Conservation (phyloP, 2,113 vertebrate species). For the Galbula dea region DNA sequence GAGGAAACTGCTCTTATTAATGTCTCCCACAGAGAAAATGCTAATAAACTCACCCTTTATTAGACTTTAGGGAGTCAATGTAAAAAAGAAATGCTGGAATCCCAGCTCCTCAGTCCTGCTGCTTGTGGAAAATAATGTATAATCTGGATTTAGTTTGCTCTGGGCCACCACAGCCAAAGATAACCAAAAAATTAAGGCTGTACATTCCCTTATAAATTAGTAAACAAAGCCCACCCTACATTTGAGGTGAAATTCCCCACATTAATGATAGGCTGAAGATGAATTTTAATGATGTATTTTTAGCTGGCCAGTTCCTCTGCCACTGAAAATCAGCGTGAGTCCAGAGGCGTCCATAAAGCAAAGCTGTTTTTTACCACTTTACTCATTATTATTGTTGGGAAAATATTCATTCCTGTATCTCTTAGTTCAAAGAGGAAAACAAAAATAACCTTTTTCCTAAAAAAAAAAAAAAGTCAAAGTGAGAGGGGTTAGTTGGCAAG, state of each 20-base stretch:
- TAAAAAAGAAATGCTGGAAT: background rate
- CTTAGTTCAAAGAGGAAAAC: background rate
- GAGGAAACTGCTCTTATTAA: background rate
- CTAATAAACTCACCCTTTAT: conserved; percentile 28
- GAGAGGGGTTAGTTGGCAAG: background rate
- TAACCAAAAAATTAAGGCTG: background rate
- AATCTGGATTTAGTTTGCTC: conserved; percentile 1
- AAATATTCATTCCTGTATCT: background rate
- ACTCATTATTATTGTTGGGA: background rate
- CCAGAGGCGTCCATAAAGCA: background rate
- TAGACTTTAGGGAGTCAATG: background rate
- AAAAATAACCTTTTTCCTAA: background rate
- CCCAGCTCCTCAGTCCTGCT: background rate
- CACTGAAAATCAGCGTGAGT: background rate
- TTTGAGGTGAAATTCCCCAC: background rate
- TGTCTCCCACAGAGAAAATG: conserved; percentile 12
- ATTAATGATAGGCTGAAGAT: background rate
- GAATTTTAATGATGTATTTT: background rate
- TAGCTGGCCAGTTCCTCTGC: background rate
- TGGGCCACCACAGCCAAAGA: background rate
- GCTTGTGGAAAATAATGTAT: background rate
- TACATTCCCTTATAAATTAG: background rate
- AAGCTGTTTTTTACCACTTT: background rate
- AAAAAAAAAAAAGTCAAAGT: background rate
- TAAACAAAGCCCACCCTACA: background rate